phyloP scores from a whole-genome alignment of 2,888 invertebrate species.

The Cantharis lateralis region DNA sequence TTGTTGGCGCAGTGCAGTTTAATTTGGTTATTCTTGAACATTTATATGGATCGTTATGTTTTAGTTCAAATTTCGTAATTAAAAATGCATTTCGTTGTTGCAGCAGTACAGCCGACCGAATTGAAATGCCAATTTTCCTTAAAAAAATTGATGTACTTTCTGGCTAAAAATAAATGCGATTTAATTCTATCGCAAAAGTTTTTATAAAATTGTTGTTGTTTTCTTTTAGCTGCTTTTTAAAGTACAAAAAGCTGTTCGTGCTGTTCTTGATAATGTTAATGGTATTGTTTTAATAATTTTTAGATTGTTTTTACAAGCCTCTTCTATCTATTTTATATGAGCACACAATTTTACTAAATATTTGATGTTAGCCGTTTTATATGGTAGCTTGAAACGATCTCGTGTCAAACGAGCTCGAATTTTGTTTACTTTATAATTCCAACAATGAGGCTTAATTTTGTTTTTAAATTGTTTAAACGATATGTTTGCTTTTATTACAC shows the following conservation, averaged over 20 bases:
- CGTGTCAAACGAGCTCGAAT: neutral
- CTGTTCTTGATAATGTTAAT: neutral
- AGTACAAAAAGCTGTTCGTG: neutral
- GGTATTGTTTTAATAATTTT: neutral
- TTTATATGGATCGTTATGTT: slow-evolving; percentile 7
- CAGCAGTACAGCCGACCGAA: neutral
- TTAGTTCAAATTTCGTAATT: slow-evolving; percentile 17
- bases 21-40: slow-evolving; percentile 18
- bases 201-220: neutral
- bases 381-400: neutral
- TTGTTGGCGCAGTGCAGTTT: slow-evolving; percentile 11
- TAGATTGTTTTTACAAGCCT: neutral
- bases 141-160: neutral
- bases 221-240: neutral
- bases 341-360: neutral
- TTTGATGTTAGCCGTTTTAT: neutral
- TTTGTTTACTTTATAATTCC: neutral
- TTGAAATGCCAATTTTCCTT: neutral
- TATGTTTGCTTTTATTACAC: neutral
- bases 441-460: neutral
- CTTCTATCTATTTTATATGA: neutral
- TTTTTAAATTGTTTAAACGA: neutral
- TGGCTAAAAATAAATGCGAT: neutral
- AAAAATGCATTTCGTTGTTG: slow-evolving; percentile 12
- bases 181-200: neutral